phyloP scores from a whole-genome alignment of 2,888 invertebrate genomes.

The Lissocephala sabroskyi region DNA sequence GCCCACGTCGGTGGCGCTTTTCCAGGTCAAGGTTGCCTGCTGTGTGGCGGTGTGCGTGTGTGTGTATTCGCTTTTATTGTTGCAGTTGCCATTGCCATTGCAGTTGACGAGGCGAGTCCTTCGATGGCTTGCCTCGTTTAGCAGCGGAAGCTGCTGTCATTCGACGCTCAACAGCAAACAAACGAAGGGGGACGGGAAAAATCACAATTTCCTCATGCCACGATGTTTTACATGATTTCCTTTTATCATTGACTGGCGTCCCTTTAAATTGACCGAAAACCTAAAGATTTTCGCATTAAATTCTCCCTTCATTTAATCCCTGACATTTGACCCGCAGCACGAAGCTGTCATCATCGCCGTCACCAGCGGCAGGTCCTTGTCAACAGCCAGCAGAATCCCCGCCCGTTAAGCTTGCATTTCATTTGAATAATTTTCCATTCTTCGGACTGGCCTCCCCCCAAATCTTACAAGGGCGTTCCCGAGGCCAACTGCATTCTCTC shows the following conservation, averaged over 20 bases:
- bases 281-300: no score
- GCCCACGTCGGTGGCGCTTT: conserved; percentile 46
- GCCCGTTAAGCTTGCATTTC: conserved; percentile 16
- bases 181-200: no score
- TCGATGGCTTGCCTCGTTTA: no score
- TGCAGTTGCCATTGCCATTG: conserved; percentile 9
- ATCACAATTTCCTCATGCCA: background rate
- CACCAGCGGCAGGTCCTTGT: conserved; percentile 15
- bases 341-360: background rate
- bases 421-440: conserved; percentile 20
- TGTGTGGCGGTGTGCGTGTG: conserved; percentile 15
- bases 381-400: conserved; percentile 17
- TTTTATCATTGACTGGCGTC: background rate
- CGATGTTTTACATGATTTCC: background rate
- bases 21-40: conserved; percentile 70
- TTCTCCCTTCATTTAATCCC: background rate
- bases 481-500: no score
- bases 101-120: conserved; percentile 35
- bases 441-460: no score
- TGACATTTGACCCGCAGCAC: background rate
- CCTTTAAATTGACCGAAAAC: no score
- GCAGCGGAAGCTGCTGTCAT: no score
- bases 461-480: background rate
- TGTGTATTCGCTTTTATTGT: conserved; percentile 4
- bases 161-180: no score